These are phyloP conservation scores for Marisa cornuarietis DNA, from an alignment of 1,140 invertebrate species.

Conservation along the genomic window DNA sequence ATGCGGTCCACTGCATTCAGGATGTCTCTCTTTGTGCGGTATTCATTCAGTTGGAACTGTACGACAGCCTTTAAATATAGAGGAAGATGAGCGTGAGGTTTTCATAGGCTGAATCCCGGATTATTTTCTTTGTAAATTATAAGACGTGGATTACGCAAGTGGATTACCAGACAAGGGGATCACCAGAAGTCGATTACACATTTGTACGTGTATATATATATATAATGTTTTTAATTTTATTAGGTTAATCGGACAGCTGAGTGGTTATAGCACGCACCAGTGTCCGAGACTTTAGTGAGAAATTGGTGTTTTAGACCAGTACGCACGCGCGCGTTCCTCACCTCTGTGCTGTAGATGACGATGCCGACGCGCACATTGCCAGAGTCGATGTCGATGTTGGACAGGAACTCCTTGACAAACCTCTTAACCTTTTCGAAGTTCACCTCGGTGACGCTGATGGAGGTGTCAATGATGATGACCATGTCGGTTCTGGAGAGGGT, in stretches of 20 bases:
- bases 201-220: too few species aligned
- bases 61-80: slow-evolving; percentile 19
- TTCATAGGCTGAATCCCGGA: too few species aligned
- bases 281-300: too few species aligned
- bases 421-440: slow-evolving; percentile 39
- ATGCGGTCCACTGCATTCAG: slow-evolving; percentile 42
- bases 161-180: too few species aligned
- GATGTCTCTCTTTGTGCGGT: slow-evolving; percentile 33
- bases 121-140: too few species aligned
- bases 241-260: too few species aligned
- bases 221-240: too few species aligned
- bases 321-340: not conserved
- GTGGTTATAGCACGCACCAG: too few species aligned
- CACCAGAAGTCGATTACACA: too few species aligned
- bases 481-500: slow-evolving; percentile 47
- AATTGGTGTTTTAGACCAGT: too few species aligned
- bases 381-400: slow-evolving; percentile 44
- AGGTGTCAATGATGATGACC: slow-evolving; percentile 50
- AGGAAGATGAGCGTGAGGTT: not conserved
- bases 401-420: slow-evolving; percentile 44
- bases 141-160: too few species aligned
- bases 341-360: slow-evolving; percentile 40
- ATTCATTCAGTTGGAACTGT: slow-evolving; percentile 47
- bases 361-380: slow-evolving; percentile 51
- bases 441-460: slow-evolving; percentile 38